Evolutionary conservation across 2,113 vertebrate genomes (phyloP).

Genomic region (Thamnophis sirtalis): DNA sequence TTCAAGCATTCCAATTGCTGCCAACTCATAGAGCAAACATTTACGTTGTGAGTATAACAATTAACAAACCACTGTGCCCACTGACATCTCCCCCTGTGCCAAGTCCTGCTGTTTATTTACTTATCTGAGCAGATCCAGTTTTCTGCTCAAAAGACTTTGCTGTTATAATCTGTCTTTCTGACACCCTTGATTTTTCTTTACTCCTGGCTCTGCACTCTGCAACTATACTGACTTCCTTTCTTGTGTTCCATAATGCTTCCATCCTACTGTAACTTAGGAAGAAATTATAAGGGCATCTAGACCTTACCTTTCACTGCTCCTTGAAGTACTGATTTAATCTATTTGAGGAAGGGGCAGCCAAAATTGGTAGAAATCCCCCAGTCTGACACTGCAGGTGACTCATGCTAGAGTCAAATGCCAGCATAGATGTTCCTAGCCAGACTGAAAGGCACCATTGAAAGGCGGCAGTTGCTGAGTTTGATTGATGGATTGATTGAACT

Average conservation of each 20-base stretch:
- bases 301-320: not conserved
- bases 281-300: not conserved
- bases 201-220: not conserved
- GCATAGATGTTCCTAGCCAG: constrained; percentile 16
- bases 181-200: not conserved
- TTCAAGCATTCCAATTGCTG: not conserved
- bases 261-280: not conserved
- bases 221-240: not conserved
- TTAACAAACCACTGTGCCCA: constrained; percentile 6
- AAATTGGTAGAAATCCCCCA: not conserved
- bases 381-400: not conserved
- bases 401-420: constrained; percentile 21
- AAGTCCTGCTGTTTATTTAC: constrained; percentile 9
- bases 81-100: constrained; percentile 33
- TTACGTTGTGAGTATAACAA: not conserved
- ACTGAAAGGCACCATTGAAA: not conserved
- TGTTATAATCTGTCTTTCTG: not conserved
- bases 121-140: not conserved
- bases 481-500: not conserved
- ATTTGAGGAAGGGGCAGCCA: not conserved
- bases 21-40: not conserved
- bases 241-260: not conserved
- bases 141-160: not conserved
- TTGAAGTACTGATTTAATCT: not conserved
- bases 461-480: not conserved